phyloP scores from a whole-genome alignment of 1,140 invertebrate genomes.

The Tetramorium alpestre region DNA sequence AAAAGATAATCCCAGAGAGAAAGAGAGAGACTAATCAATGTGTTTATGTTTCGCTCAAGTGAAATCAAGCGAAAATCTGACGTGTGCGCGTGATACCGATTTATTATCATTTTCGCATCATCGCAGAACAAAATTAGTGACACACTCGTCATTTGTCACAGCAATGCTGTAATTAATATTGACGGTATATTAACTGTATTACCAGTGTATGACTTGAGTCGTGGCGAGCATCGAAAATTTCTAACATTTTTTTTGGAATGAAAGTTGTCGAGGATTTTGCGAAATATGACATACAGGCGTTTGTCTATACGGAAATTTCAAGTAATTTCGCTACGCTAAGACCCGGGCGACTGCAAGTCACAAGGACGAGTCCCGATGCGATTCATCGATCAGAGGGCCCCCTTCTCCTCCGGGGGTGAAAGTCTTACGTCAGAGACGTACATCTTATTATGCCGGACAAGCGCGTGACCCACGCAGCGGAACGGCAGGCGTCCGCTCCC shows the following conservation, averaged over 20 bases:
- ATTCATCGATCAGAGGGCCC: conserved; percentile 40
- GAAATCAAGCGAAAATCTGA: not conserved
- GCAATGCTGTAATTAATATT: conserved; percentile 1
- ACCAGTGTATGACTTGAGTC: conserved; percentile 1
- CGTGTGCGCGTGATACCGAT: not conserved
- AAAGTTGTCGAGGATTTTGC: not conserved
- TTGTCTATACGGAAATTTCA: not conserved
- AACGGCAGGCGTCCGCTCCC: conserved; percentile 60
- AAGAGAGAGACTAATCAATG: not conserved
- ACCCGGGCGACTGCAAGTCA: too few relatives aligned
- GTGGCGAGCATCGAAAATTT: not conserved
- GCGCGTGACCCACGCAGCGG: conserved; percentile 70
- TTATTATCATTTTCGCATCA: conserved; percentile 26
- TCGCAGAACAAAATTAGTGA: not conserved
- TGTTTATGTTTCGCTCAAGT: not conserved
- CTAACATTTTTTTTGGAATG: not conserved
- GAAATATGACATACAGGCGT: not conserved
- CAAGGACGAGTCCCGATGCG: not conserved
- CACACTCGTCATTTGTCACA: conserved; percentile 7
- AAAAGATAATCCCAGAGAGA: not conserved
- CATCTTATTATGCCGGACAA: conserved; percentile 79
- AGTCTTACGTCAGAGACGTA: conserved; percentile 81
- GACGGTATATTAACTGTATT: conserved; percentile 36
- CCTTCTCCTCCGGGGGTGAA: conserved; percentile 78
- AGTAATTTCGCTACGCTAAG: not conserved